Conservation (phyloP, 2,113 vertebrate species). For the Myodes glareolus region DNA sequence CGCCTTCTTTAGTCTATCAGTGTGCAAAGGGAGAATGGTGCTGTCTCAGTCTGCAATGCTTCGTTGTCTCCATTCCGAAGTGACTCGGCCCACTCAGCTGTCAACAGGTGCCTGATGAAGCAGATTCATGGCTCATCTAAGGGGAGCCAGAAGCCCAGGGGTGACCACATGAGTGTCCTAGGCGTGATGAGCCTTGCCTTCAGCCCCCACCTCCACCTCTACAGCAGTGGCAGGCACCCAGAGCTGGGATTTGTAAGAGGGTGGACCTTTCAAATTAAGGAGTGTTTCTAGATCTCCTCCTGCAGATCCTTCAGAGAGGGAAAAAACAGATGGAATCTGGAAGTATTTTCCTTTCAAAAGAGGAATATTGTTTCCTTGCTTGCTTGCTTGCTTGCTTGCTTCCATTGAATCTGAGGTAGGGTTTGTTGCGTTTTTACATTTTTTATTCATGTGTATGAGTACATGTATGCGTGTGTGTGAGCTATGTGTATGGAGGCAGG, state of each 20-base stretch:
- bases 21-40: neutral
- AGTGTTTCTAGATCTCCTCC: neutral
- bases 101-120: neutral
- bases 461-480: neutral
- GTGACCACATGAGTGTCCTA: neutral
- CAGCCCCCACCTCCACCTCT: neutral
- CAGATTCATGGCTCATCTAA: neutral
- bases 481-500: neutral
- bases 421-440: neutral
- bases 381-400: neutral
- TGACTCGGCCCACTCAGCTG: neutral
- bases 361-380: constrained; percentile 42
- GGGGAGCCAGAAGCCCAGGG: neutral
- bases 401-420: neutral
- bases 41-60: neutral
- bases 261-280: neutral
- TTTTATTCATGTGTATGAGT: neutral
- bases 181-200: neutral
- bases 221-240: neutral
- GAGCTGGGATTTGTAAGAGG: neutral
- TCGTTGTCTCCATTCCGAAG: neutral
- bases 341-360: constrained; percentile 60
- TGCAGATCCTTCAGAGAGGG: neutral
- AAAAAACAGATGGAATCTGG: neutral
- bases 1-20: neutral